Evolutionary conservation across 2,888 invertebrate genomes (phyloP), one percentile per base, ranked within the genome.

Genomic region (Sarcophaga caerulescens): DNA sequence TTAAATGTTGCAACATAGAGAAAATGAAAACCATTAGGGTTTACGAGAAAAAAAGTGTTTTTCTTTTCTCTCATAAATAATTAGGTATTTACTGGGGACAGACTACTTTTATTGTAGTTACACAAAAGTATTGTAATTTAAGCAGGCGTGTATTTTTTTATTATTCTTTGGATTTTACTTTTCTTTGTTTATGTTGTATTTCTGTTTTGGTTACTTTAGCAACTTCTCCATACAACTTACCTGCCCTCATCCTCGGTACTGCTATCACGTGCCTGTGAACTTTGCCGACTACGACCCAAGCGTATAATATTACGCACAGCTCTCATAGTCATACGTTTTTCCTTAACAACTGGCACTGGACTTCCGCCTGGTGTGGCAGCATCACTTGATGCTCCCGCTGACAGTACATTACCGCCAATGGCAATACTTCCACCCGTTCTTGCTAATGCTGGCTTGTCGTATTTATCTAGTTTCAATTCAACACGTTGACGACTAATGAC

Each of bases 211-310:
- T 60, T 60, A 19, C 1, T 52, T 52, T 17, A 52, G 17, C 14
- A 47, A 47, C 8, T 12, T 17, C 5, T 47, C 4, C 5, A n/a
- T 8, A 10, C 4, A 17, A 89, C 89, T 89, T 88, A 92, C 92
- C 92, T 89, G 84, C 90, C 90, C 74, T 92, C 92, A 87, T 92
- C 92, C 82, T 92, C 92, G 52, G 92, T 92, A 78, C 92, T 92
- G 87, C 92, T 92, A 65, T 92, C 92, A 71, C 91, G 90, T 62
- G 91, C 89, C 68, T 90, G 91, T 52, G 90, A 89, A 25, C 88
- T 81, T 45, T 90, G 90, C 17, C 90, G 89, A 80, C 90, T 89
- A 57, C 90, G 90, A 1, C 92, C 92, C 62, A 92, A 86, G 85
- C 90, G 90, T 88, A 92, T 90, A 52, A 92, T 89, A 88, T 90